phyloP scores from a whole-genome alignment of 2,888 invertebrate genomes.

The Philopedon plagiatum region DNA sequence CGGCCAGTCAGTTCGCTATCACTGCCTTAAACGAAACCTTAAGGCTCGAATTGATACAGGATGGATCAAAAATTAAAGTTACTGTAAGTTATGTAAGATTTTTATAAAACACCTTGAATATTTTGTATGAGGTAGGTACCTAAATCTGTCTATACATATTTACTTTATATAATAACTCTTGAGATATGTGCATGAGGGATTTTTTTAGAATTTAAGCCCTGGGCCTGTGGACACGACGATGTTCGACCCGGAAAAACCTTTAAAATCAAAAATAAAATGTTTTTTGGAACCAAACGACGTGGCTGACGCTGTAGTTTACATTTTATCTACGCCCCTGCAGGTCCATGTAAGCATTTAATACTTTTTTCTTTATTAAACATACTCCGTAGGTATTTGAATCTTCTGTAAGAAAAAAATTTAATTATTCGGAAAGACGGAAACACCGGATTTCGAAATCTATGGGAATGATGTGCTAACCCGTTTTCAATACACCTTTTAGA shows the following conservation, averaged over 20 bases:
- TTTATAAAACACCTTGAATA: too few species aligned
- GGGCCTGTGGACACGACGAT: slow-evolving; percentile 29
- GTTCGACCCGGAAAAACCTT: neutral
- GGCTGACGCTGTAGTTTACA: slow-evolving; percentile 23
- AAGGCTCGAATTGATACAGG: slow-evolving; percentile 28
- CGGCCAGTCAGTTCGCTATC: slow-evolving; percentile 43
- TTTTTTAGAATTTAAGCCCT: slow-evolving; percentile 38
- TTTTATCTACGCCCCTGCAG: slow-evolving; percentile 18
- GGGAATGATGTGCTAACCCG: too few species aligned
- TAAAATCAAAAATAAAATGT: neutral
- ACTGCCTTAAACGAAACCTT: slow-evolving; percentile 47
- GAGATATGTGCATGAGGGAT: too few species aligned
- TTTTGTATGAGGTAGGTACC: too few species aligned
- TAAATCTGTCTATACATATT: too few species aligned
- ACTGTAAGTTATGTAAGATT: slow-evolving; percentile 34
- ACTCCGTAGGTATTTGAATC: too few species aligned
- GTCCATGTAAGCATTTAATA: slow-evolving; percentile 9
- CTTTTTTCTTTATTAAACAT: too few species aligned
- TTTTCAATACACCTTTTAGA: too few species aligned
- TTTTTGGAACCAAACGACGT: slow-evolving; percentile 21
- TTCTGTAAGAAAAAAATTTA: too few species aligned
- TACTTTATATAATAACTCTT: too few species aligned
- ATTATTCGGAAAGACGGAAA: too few species aligned
- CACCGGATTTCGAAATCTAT: too few species aligned
- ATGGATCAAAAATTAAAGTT: slow-evolving; percentile 42